Conservation (phyloP, 2,797 vertebrate species). For the Streptopelia turtur region DNA sequence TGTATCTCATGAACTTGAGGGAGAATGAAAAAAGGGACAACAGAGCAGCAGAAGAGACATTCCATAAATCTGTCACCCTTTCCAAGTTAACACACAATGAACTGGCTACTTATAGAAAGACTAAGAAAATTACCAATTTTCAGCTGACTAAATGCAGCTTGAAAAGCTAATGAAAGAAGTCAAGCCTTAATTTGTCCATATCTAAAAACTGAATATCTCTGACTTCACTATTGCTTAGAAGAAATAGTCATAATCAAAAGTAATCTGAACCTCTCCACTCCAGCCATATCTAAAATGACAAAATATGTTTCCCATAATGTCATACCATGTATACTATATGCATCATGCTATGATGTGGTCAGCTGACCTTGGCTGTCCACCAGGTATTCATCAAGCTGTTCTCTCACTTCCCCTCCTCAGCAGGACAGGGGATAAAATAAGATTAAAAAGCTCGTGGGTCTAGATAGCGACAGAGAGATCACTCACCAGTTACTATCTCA, state of each 20-base stretch:
- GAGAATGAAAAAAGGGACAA: background rate
- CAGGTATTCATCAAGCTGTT: background rate
- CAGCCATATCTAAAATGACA: background rate
- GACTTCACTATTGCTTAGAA: background rate
- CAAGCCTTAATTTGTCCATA: background rate
- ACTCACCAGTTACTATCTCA: accelerated
- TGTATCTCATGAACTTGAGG: background rate
- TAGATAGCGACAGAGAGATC: background rate
- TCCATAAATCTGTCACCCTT: background rate
- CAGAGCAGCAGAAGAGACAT: background rate
- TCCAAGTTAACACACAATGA: background rate
- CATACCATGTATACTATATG: background rate
- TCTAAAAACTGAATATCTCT: background rate
- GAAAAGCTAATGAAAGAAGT: background rate
- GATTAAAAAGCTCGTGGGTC: background rate
- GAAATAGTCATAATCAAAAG: background rate
- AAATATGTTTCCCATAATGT: background rate
- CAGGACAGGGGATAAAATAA: background rate
- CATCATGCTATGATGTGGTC: background rate
- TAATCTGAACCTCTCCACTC: background rate
- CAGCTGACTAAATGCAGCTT: background rate
- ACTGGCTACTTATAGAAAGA: background rate
- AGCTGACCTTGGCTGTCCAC: background rate
- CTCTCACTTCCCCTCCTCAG: background rate
- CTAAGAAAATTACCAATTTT: background rate